A percentile compares a stretch with the other conserved stretches of the same genome.
Evolutionary conservation across 2,113 vertebrate species (phyloP).

Genomic region (Oreocharis arfaki): DNA sequence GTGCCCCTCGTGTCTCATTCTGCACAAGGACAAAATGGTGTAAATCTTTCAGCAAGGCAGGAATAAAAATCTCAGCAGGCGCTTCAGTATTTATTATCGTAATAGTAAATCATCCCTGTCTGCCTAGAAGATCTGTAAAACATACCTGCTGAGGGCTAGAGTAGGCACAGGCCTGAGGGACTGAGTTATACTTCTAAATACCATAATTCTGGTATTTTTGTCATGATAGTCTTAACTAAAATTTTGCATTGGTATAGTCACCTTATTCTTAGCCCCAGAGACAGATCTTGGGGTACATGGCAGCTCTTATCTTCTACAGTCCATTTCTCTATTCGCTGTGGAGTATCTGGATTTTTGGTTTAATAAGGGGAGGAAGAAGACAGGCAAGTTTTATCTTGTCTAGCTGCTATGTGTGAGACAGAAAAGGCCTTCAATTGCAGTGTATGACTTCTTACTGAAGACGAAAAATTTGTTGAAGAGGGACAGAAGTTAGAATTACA

Average conservation of each 20-base stretch:
- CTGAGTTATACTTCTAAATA: neutral
- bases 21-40: neutral
- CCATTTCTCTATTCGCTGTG: neutral
- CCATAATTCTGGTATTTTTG: neutral
- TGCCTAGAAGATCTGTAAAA: neutral
- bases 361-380: neutral
- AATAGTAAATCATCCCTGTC: conserved; percentile 2
- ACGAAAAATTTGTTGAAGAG: neutral
- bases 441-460: neutral
- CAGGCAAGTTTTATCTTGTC: neutral
- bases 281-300: neutral
- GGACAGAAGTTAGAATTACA: neutral
- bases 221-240: neutral
- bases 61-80: neutral
- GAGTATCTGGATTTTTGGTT: neutral
- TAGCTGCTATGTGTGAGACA: neutral
- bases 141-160: neutral
- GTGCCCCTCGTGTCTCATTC: neutral
- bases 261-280: neutral
- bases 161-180: neutral
- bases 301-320: neutral
- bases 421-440: neutral
- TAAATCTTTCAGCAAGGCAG: neutral
- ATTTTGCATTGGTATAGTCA: neutral
- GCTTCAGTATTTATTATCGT: neutral